Evolutionary conservation across 2,113 vertebrate species (phyloP).

Genomic region (human): GRCh38 chrX:52674001-52674500

Average conservation of each 20-base stretch:
- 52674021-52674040: background rate
- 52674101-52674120: background rate
- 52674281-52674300: background rate
- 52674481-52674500: background rate
- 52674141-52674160: background rate
- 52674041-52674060: background rate
- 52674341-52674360: background rate
- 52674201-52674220: background rate
- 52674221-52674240: too few species aligned
- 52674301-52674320: background rate
- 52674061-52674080: background rate
- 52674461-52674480: accelerated
- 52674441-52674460: background rate
- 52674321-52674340: background rate
- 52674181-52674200: background rate
- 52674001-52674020: background rate
- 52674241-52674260: too few species aligned
- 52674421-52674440: background rate
- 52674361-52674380: background rate
- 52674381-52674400: background rate
- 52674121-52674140: background rate
- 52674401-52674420: background rate
- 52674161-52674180: background rate
- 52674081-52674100: background rate
- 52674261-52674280: background rate